Base-by-base conservation (phyloP, 2,113 vertebrate genomes). In the Tretioscincus oriximinensis region DNA sequence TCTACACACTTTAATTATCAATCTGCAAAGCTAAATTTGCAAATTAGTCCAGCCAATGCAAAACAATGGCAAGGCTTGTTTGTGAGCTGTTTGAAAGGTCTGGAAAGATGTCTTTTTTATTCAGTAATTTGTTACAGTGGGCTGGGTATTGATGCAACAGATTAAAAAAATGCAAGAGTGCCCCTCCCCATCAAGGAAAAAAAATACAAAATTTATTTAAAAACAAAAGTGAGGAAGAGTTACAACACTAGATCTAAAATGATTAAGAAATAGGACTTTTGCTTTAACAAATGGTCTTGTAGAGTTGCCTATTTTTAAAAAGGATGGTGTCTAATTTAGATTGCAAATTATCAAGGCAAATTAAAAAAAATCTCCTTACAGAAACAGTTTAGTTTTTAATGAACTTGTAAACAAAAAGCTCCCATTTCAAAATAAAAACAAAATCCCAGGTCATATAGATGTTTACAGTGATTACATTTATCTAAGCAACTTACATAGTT, bases 401-500 rank as follows among this genome's bases (percentile, higher is more conserved):
- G 94, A 96, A 96, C 93, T 95, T 96, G 95, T 96, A 96, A 96
- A 96, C 94, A 96, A 96, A 96, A 95, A 95, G 94, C 91, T 95
- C 93, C 94, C 93, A 90, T 94, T 95, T 95, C 91, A 94, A 94
- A 95, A 95, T 94, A 95, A 96, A 95, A 95, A 95, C 93, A 94
- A 94, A 96, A 95, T 93, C 93, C 93, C 94, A 95, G 94, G 93
- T 96, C 92, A 94, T 95, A 95, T 96, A 94, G 93, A 95, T 96
- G 95, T 95, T 95, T 97, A 96, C 95, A 96, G 94, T 96, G 95
- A 96, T 96, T 97, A 96, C 95, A 96, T 96, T 96, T 95, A 95
- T 95, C 95, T 96, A 97, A 96, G 96, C 96, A 96, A 96, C 96
- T 96, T 96, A 97, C 95, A 96, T 96, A 97, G 93, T 94, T 97